These are phyloP conservation scores for Ennomos fuscantarius DNA, from an alignment of 2,888 invertebrate species.

Conservation along the genomic window DNA sequence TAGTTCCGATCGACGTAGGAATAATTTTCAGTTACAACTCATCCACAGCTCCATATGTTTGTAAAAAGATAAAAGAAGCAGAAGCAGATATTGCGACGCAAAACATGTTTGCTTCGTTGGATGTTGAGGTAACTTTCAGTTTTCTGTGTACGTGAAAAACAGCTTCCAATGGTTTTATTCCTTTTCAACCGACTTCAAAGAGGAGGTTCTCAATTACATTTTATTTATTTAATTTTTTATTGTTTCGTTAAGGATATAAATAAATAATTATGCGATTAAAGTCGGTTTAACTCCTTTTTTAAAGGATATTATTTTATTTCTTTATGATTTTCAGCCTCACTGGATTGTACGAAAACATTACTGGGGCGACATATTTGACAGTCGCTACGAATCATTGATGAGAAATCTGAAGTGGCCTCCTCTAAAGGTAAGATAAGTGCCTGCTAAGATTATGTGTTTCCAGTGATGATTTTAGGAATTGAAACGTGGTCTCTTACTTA, in stretches of 20 bases:
- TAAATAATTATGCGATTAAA: too few relatives aligned
- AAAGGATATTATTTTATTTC: neutral
- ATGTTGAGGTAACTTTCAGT: constrained; percentile 67
- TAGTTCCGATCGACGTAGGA: constrained; percentile 40
- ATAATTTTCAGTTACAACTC: constrained; percentile 51
- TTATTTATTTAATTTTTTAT: too few relatives aligned
- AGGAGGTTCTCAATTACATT: too few relatives aligned
- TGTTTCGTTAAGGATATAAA: too few relatives aligned
- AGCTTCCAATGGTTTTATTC: too few relatives aligned
- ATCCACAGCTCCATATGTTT: constrained; percentile 47
- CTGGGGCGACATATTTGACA: constrained; percentile 71
- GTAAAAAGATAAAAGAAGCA: constrained; percentile 48
- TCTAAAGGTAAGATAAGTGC: constrained; percentile 56
- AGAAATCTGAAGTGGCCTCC: constrained; percentile 72
- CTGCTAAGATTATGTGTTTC: too few relatives aligned
- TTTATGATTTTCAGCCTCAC: constrained; percentile 54
- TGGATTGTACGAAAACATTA: constrained; percentile 63
- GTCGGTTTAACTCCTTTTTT: neutral
- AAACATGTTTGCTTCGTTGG: constrained; percentile 58
- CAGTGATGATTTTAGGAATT: too few relatives aligned
- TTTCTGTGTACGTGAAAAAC: neutral
- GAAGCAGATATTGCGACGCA: constrained; percentile 64
- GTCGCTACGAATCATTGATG: constrained; percentile 73
- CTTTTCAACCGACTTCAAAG: too few relatives aligned
- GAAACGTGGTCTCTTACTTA: too few relatives aligned